Percentiles rank a stretch among this genome's conserved stretches.
These are phyloP conservation scores for Sinosuthora webbiana DNA, from an alignment of 2,113 vertebrate genomes.

Conservation along the genomic window DNA sequence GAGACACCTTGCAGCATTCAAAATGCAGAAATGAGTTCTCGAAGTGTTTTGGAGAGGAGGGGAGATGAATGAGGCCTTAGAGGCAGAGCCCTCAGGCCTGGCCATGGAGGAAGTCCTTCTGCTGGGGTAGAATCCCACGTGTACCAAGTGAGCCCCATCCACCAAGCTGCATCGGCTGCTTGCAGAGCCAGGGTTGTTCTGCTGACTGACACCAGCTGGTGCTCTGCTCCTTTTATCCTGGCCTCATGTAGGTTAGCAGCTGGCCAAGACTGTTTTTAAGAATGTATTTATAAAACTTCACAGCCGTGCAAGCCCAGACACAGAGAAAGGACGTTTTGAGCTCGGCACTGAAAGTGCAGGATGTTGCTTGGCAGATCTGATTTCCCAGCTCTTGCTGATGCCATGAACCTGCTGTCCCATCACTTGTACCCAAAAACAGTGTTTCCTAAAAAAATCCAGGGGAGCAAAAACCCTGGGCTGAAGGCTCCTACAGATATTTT, in stretches of 20 bases:
- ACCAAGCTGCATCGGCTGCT: not conserved
- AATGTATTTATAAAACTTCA: constrained; percentile 44
- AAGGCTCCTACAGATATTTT: not conserved
- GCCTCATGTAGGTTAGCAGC: not conserved
- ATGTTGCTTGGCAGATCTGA: not conserved
- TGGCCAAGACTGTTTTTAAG: constrained; percentile 36
- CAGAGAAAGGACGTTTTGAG: not conserved
- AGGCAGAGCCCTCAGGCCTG: not conserved
- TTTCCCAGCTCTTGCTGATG: not conserved
- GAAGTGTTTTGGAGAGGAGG: not conserved
- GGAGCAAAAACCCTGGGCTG: not conserved
- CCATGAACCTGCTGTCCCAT: not conserved
- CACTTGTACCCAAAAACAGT: not conserved
- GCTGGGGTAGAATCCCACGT: not conserved
- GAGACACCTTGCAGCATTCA: not conserved
- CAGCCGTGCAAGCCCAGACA: not conserved
- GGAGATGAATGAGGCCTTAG: not conserved
- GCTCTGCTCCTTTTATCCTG: constrained; percentile 38
- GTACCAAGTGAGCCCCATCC: not conserved
- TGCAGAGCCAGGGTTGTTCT: rapidly evolving
- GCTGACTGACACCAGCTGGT: constrained; percentile 58
- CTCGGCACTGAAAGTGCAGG: not conserved
- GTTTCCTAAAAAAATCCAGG: not conserved
- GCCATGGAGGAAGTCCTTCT: not conserved
- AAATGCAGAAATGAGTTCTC: not conserved